Evolutionary conservation across 2,797 vertebrate genomes (phyloP).

Genomic region (Cuculus canorus): DNA sequence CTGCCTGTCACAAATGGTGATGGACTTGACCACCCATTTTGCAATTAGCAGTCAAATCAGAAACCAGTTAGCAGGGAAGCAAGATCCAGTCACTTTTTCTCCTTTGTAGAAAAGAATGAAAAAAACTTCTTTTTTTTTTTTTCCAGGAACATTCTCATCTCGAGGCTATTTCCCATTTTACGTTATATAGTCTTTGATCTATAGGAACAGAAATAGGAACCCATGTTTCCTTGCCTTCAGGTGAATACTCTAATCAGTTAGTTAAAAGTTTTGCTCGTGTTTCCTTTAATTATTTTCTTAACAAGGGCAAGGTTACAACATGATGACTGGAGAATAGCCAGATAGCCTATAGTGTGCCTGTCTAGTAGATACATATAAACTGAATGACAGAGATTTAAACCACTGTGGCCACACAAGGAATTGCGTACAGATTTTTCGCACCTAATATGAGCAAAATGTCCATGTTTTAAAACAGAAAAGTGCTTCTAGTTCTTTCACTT

Average conservation of each 20-base stretch:
- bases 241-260: not conserved
- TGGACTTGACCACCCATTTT: not conserved
- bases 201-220: not conserved
- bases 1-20: not conserved
- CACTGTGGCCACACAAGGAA: not conserved
- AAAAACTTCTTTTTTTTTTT: not conserved
- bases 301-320: not conserved
- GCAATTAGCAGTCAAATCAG: not conserved
- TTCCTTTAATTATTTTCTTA: constrained; percentile 15
- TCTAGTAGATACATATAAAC: not conserved
- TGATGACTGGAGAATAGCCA: not conserved
- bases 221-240: not conserved
- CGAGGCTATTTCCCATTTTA: constrained; percentile 31
- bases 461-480: not conserved
- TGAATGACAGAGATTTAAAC: not conserved
- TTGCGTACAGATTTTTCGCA: not conserved
- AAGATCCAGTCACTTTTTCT: not conserved
- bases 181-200: constrained; percentile 8
- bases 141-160: not conserved
- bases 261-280: not conserved
- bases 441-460: not conserved
- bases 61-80: not conserved
- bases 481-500: not conserved
- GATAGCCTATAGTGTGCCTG: not conserved
- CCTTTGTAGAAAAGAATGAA: not conserved